These are phyloP conservation scores for Prionchulus punctatus DNA, from an alignment of 2,888 invertebrate genomes.

Conservation along the genomic window DNA sequence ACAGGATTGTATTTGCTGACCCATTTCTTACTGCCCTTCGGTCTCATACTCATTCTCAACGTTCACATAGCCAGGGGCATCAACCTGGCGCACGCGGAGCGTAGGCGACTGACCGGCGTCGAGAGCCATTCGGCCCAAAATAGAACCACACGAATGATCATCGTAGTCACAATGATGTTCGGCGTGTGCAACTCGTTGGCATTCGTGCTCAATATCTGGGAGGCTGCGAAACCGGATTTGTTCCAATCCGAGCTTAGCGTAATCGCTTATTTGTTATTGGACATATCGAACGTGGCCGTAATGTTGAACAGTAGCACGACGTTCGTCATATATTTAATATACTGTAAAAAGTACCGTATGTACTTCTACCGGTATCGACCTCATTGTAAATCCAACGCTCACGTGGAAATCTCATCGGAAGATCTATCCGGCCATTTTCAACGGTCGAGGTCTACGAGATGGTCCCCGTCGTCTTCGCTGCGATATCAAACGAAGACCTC, in stretches of 20 bases:
- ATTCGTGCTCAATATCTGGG: background rate
- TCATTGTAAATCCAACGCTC: too few relatives aligned
- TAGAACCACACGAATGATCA: background rate
- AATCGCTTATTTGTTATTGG: background rate
- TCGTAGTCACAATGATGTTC: constrained; percentile 1
- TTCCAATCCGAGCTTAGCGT: background rate
- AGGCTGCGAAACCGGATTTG: background rate
- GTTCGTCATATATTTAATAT: background rate
- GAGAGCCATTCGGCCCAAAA: background rate
- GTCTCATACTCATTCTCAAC: background rate
- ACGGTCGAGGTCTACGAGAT: too few relatives aligned
- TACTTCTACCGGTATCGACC: too few relatives aligned
- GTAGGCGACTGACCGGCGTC: background rate
- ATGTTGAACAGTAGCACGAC: background rate
- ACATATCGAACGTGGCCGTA: background rate
- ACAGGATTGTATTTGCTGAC: background rate
- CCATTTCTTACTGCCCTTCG: constrained; percentile 1
- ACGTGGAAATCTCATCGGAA: too few relatives aligned
- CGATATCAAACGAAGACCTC: too few relatives aligned
- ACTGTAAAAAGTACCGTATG: constrained; percentile 1
- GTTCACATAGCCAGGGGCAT: background rate
- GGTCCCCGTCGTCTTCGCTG: too few relatives aligned
- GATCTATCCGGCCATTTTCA: too few relatives aligned
- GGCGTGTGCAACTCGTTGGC: background rate
- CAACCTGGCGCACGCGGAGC: background rate